A percentile compares a stretch with the other conserved stretches of the same genome.
Evolutionary conservation across 2,888 invertebrate species (phyloP).

Genomic region (Mactromeris polynyma): DNA sequence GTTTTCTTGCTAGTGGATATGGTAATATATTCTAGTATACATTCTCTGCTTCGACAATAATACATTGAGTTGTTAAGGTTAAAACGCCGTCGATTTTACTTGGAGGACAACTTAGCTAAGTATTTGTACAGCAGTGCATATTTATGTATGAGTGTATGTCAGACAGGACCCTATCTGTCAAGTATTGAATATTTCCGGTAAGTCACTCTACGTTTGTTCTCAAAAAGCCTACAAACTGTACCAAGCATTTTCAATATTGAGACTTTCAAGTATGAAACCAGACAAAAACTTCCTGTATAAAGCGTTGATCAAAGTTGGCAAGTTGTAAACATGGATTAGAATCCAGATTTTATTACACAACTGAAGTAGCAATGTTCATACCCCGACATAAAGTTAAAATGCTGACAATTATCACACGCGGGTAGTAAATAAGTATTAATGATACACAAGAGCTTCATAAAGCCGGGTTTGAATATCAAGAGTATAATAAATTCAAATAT

Average conservation of each 20-base stretch:
- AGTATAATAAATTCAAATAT: neutral
- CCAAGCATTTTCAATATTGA: neutral
- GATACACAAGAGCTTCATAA: neutral
- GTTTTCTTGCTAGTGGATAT: too few species aligned
- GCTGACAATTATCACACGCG: slow-evolving; percentile 3
- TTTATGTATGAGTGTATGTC: too few species aligned
- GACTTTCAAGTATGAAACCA: neutral
- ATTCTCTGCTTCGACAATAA: too few species aligned
- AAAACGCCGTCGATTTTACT: too few species aligned
- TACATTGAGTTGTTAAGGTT: too few species aligned
- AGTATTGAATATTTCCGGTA: too few species aligned
- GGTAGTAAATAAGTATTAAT: neutral
- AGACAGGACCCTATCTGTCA: too few species aligned
- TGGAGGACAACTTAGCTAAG: too few species aligned
- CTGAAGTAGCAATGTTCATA: neutral
- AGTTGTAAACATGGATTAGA: neutral
- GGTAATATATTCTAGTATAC: too few species aligned
- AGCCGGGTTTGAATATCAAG: neutral
- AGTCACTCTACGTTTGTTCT: neutral
- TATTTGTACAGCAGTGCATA: neutral
- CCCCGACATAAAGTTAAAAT: neutral
- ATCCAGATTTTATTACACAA: neutral
- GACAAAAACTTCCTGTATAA: neutral
- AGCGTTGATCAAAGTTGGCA: neutral
- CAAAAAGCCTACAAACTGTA: neutral